Conservation (phyloP, 2,888 invertebrate genomes). For the Anthrax anthrax region DNA sequence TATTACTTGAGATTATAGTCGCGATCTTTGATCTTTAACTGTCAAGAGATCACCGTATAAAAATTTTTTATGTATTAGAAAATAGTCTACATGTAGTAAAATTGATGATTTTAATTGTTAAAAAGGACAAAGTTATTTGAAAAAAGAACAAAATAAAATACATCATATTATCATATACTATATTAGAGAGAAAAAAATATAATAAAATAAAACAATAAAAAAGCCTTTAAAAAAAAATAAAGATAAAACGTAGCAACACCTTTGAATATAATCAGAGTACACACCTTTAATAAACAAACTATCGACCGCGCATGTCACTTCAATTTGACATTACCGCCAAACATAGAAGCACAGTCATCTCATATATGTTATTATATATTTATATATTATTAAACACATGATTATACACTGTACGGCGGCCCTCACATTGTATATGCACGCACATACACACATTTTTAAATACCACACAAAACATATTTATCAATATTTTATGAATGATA, state of each 20-base stretch:
- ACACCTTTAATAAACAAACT: constrained; percentile 19
- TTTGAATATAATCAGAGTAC: constrained; percentile 7
- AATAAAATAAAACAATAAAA: background rate
- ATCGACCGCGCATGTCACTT: constrained; percentile 18
- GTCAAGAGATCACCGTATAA: constrained; percentile 7
- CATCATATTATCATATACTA: too few species aligned
- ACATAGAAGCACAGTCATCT: background rate
- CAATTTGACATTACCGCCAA: constrained; percentile 15
- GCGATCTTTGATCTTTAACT: constrained; percentile 25
- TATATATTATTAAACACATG: too few species aligned
- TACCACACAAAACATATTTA: too few species aligned
- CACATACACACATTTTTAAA: too few species aligned
- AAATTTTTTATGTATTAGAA: background rate
- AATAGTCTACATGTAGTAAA: constrained; percentile 4
- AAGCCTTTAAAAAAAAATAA: background rate
- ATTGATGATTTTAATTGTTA: too few species aligned
- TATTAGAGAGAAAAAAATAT: background rate
- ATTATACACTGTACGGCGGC: too few species aligned
- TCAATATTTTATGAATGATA: constrained; percentile 8
- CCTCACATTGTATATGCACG: too few species aligned
- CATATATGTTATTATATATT: background rate
- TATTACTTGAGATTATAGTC: constrained; percentile 17
- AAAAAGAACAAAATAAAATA: background rate
- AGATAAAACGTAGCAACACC: constrained; percentile 2
- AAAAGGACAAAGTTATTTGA: constrained; percentile 6